Evolutionary conservation across 2,113 vertebrate species (phyloP), one percentile per base, ranked within the genome.

Genomic region (Ancistrus triradiatus): DNA sequence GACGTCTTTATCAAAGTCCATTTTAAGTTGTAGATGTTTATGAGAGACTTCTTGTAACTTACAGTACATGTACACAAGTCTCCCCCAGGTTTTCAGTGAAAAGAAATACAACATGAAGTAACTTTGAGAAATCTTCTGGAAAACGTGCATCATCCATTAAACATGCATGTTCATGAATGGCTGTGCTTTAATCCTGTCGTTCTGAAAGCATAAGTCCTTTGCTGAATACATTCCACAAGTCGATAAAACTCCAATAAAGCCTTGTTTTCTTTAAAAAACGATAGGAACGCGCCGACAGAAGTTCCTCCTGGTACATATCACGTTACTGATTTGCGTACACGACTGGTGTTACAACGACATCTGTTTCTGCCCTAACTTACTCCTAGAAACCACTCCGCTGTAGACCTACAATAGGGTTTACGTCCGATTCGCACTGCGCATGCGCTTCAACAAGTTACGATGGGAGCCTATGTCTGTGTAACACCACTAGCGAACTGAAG

Each of bases 401-500:
- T 31, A 4, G 27, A 31, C 27, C 7, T 3, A 3, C 27, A 31
- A 4, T 31, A 4, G 3, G 7, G 27, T 31, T 31, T 31, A 31
- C n/a, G n/a, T n/a, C n/a, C n/a, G n/a, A 3, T 3, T 8, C 25
- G 57, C 5, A 38, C 40, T 59, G 57, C 57, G 57, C 57, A 59
- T 59, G 57, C 57, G 40, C 57, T 15, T 38, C 57, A 59, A 59
- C 57, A 59, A 59, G 57, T 59, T 19, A 5, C 24, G 27, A 31
- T 7, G 3, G 27, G 3, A 31, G 4, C 40, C 17, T 27, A 27
- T 27, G 15, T 27, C 9, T 2, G 3, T 14, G 21, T 40, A 40
- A n/a, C 27, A 31, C 27, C 27, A 4, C 27, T 31, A 31, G 3
- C 27, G 3, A 7, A 4, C 7, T 31, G 27, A 31, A 3, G 3